These are phyloP conservation scores for Dunckerocampus dactyliophorus DNA, from an alignment of 2,113 vertebrate genomes.

Conservation along the genomic window DNA sequence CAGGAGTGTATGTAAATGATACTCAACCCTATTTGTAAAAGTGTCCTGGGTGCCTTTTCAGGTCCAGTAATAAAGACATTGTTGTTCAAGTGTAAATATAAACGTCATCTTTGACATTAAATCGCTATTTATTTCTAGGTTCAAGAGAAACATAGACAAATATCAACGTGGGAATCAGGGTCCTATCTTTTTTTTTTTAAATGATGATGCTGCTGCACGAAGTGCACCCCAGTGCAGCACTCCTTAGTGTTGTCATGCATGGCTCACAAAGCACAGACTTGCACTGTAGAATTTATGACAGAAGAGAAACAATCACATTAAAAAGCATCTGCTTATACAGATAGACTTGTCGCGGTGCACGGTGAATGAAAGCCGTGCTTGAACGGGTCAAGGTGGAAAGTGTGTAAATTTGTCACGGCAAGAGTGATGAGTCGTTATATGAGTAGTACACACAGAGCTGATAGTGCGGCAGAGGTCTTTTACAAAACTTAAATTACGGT, in stretches of 20 bases:
- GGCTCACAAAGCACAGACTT: conserved; percentile 22
- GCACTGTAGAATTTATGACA: conserved; percentile 38
- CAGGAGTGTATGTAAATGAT: too few species aligned
- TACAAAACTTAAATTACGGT: conserved; percentile 36
- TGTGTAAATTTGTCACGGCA: conserved; percentile 18
- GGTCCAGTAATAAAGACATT: neutral
- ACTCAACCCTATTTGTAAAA: neutral
- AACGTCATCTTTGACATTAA: conserved; percentile 4
- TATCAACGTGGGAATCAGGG: conserved; percentile 18
- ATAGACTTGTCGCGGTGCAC: conserved; percentile 16
- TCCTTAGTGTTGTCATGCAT: conserved; percentile 24
- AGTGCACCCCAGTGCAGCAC: conserved; percentile 21
- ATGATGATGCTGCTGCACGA: conserved; percentile 12
- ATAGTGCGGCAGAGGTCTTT: conserved; percentile 31
- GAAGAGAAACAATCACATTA: conserved; percentile 45
- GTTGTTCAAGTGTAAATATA: conserved; percentile 27
- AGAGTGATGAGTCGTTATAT: conserved; percentile 49
- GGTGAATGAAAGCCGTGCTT: conserved; percentile 21
- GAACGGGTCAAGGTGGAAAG: conserved; percentile 45
- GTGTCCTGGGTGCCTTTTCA: conserved; percentile 13
- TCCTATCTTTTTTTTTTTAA: neutral
- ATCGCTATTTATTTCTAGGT: conserved; percentile 28
- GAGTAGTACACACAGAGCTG: conserved; percentile 32
- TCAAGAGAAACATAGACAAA: conserved; percentile 40
- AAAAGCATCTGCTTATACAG: conserved; percentile 46